Conservation (phyloP, 2,797 vertebrate species). For the Distichodus sexfasciatus region DNA sequence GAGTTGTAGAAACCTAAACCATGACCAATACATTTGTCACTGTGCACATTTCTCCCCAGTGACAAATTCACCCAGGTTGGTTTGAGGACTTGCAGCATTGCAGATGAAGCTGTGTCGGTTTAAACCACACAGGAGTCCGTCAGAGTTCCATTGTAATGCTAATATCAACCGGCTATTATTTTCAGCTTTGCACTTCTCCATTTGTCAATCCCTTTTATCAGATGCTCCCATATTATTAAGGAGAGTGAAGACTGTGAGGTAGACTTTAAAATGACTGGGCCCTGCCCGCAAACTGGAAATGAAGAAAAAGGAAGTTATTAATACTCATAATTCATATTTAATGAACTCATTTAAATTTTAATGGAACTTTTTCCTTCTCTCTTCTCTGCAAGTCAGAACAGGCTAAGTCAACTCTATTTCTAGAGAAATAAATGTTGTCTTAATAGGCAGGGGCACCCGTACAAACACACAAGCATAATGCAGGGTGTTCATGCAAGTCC, state of each 20-base stretch:
- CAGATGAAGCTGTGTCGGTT: too few species aligned
- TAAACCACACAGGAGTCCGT: not conserved
- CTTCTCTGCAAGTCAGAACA: not conserved
- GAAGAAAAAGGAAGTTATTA: slow-evolving; percentile 21
- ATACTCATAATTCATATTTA: slow-evolving; percentile 46
- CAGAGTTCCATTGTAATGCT: slow-evolving; percentile 23
- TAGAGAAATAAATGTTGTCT: slow-evolving; percentile 6
- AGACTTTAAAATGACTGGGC: not conserved
- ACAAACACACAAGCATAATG: too few species aligned
- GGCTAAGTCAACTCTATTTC: not conserved
- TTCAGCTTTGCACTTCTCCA: not conserved
- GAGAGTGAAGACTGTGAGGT: not conserved
- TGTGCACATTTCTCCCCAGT: too few species aligned
- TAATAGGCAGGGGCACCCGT: not conserved
- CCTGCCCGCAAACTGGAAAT: not conserved
- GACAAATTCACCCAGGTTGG: not conserved
- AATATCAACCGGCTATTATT: slow-evolving; percentile 1
- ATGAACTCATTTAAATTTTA: slow-evolving; percentile 36
- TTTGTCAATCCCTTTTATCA: slow-evolving; percentile 32
- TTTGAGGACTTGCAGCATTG: not conserved
- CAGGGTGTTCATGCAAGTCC: too few species aligned
- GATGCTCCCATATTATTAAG: not conserved
- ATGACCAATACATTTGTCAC: too few species aligned
- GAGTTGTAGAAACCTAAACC: too few species aligned
- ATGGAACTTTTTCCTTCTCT: slow-evolving; percentile 9